Evolutionary conservation across 2,888 invertebrate genomes (phyloP), one percentile per base, ranked within the genome.

Genomic region (Suillia variegata): DNA sequence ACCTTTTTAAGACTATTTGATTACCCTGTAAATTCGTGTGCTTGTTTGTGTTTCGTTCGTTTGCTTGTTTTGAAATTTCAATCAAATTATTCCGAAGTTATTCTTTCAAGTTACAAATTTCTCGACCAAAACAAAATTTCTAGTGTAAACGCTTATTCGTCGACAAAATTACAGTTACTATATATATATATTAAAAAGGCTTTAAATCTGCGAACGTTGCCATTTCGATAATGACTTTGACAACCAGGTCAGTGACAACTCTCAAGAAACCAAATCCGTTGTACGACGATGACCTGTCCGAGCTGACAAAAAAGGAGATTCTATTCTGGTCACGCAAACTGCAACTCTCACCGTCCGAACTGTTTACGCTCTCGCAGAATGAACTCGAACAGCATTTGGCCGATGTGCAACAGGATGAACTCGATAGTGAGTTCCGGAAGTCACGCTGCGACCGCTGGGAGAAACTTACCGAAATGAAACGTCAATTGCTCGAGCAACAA

Each of bases 281-380:
- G 12, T 22, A 64, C 5, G 66, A 67, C 51, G 61, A 67, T 22
- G 67, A 65, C 6, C 60, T 70, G 4, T 62, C 59, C 1, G 67
- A 67, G 2, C 13, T 56, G 2, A 62, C 64, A 0, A 65, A 67
- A n/a, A 55, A 61, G 21, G 69, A 69, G 62, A 58, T 72, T 21
- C 58, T 70, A 2, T 68, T 52, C 13, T 74, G 70, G 72, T 64
- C 68, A 1, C 64, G 59, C 2, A 70, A 67, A n/a, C 62, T 74
- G 4, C 51, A 67, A 2, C n/a, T 71, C 22, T 31, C 70, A 3
- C 72, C 71, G 2, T 62, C 69, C 0, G 63, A 70, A n/a, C 61
- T 71, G n/a, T 64, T 65, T 15, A 38, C 59, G 1, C 34, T 74
- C 26, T 53, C 71, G 1, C 57, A 52, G 12, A 24, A 53, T 2